Conservation (phyloP, 2,888 invertebrate genomes). For the Drosophila anomalata region DNA sequence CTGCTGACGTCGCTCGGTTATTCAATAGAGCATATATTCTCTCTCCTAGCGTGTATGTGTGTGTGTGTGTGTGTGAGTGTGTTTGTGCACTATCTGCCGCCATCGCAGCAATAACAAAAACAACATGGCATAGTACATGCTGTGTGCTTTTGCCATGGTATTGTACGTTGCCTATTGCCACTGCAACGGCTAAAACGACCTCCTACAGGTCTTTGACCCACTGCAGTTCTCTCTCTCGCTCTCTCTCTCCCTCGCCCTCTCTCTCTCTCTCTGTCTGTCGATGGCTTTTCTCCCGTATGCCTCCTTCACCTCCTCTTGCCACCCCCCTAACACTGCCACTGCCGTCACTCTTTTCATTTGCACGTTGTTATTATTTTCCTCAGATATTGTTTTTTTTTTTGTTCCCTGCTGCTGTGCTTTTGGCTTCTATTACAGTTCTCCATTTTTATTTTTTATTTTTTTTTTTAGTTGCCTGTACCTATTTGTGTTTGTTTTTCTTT, state of each 20-base stretch:
- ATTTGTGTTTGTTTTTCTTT: conserved; percentile 18
- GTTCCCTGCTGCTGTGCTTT: conserved; percentile 28
- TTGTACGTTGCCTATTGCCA: conserved; percentile 80
- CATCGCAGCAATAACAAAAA: conserved; percentile 39
- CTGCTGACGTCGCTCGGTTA: conserved; percentile 57
- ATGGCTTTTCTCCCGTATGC: neutral
- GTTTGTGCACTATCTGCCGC: conserved; percentile 69
- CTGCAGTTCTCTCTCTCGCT: conserved; percentile 47
- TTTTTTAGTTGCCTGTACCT: conserved; percentile 27
- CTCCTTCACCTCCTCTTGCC: neutral
- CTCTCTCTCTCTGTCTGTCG: conserved; percentile 8
- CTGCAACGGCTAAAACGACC: conserved; percentile 82
- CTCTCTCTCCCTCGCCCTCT: conserved; percentile 21
- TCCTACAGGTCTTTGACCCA: conserved; percentile 84
- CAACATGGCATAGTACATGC: conserved; percentile 14
- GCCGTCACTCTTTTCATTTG: conserved; percentile 57
- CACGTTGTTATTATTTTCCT: conserved; percentile 63
- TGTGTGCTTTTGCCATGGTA: conserved; percentile 69
- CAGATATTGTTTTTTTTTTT: conserved; percentile 19
- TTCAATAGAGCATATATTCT: conserved; percentile 53
- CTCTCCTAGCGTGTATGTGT: conserved; percentile 12
- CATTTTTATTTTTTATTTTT: conserved; percentile 15
- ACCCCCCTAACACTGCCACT: conserved; percentile 13
- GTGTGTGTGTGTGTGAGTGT: conserved; percentile 43
- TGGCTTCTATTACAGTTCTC: conserved; percentile 35